A percentile compares a stretch with the other conserved stretches of the same genome.
Conservation (phyloP, 2,888 invertebrate genomes). For the Meandrusa payeni region DNA sequence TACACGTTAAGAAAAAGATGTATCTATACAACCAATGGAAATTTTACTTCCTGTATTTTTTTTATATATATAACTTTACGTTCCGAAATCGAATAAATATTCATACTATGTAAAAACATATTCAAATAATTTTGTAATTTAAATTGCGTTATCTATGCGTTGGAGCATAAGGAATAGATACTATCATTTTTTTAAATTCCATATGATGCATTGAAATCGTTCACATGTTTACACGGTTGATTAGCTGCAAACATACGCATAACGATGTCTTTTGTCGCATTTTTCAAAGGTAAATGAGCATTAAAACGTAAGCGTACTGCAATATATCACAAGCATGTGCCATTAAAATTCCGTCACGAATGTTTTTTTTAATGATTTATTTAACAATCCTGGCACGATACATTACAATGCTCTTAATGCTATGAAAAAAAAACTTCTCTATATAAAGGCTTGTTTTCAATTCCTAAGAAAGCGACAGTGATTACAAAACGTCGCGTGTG, state of each 20-base stretch:
- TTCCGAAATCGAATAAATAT: no score
- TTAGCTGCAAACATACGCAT: conserved; percentile 6
- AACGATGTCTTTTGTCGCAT: conserved; percentile 6
- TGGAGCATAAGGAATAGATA: no score
- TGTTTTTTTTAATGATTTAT: conserved; percentile 10
- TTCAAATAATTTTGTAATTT: no score
- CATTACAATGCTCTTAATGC: background rate
- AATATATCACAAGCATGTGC: conserved; percentile 9
- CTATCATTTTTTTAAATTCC: no score
- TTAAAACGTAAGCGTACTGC: conserved; percentile 1
- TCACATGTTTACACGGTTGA: conserved; percentile 8
- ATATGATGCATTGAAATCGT: background rate
- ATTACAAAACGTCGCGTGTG: conserved; percentile 21
- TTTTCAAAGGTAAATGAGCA: conserved; percentile 17
- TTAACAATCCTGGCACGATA: conserved; percentile 11
- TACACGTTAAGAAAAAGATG: no score
- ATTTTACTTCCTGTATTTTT: no score
- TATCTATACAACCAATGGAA: no score
- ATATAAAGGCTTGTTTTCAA: conserved; percentile 9
- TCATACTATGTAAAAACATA: no score
- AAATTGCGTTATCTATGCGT: no score
- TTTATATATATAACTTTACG: no score
- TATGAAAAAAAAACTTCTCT: background rate
- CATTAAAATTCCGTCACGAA: conserved; percentile 19
- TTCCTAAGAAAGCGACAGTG: conserved; percentile 26